Conservation (phyloP, 2,888 invertebrate genomes). For the Macrophya annulata region DNA sequence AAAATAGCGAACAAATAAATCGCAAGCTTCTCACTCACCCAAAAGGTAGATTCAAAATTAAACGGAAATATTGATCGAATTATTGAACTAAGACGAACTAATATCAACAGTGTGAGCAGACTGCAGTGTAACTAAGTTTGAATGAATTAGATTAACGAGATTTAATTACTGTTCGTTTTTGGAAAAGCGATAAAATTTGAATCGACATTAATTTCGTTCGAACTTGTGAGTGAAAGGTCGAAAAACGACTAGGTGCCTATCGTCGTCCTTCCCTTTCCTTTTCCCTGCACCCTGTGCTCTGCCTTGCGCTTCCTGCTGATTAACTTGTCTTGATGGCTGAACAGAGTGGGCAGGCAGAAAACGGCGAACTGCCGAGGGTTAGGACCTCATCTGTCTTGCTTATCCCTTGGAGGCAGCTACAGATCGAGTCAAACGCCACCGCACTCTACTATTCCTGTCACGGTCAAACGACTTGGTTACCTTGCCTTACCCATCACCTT, state of each 20-base stretch:
- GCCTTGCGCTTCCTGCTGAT: slow-evolving; percentile 61
- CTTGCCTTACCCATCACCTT: slow-evolving; percentile 55
- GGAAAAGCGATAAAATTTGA: slow-evolving; percentile 40
- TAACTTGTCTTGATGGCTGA: slow-evolving; percentile 61
- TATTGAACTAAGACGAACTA: not conserved
- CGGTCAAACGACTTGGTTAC: slow-evolving; percentile 67
- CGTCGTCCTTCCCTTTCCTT: slow-evolving; percentile 3
- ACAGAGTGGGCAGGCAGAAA: slow-evolving; percentile 56
- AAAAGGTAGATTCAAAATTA: not conserved
- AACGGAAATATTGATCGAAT: not conserved
- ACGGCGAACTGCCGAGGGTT: slow-evolving; percentile 59
- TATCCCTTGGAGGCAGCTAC: slow-evolving; percentile 65
- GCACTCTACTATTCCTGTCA: slow-evolving; percentile 69
- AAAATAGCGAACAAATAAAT: not conserved
- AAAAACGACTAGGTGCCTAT: slow-evolving; percentile 56
- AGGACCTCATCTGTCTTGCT: slow-evolving; percentile 69
- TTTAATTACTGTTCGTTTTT: not conserved
- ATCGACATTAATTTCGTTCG: slow-evolving; percentile 44
- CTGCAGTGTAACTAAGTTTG: not conserved
- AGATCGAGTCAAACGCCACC: slow-evolving; percentile 66
- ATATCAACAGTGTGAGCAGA: too few species aligned
- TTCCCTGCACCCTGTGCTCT: not conserved
- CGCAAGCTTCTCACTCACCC: not conserved
- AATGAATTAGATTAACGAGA: not conserved
- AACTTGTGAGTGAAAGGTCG: slow-evolving; percentile 45